These are phyloP conservation scores for Pristionchus maxplancki DNA, from an alignment of 2,888 invertebrate species.

Conservation along the genomic window DNA sequence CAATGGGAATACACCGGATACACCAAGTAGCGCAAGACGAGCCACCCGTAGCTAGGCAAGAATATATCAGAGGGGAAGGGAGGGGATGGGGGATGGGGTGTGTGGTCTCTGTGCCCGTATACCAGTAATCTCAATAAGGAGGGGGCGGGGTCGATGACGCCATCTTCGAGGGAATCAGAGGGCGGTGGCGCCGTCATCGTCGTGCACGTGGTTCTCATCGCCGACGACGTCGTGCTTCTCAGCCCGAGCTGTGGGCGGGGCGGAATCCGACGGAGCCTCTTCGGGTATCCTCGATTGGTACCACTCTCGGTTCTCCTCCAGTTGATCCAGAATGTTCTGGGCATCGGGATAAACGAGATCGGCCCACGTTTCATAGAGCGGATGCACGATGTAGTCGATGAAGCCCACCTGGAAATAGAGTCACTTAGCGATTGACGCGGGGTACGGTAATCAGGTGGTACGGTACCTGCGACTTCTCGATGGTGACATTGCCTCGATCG, in stretches of 20 bases:
- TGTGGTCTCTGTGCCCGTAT: constrained; percentile 21
- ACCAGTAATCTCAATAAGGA: constrained; percentile 28
- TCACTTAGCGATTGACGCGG: background rate
- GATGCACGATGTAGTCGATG: constrained; percentile 99
- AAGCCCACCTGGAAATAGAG: constrained; percentile 87
- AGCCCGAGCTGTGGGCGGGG: background rate
- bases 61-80: background rate
- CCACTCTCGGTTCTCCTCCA: constrained; percentile 91
- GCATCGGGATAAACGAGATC: constrained; percentile 99
- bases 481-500: constrained; percentile 94
- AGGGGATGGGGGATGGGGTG: background rate
- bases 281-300: constrained; percentile 75
- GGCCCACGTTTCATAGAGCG: constrained; percentile 99
- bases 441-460: background rate
- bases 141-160: background rate
- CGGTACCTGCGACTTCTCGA: constrained; percentile 93
- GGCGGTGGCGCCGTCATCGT: constrained; percentile 24
- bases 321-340: constrained; percentile 95
- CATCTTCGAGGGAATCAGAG: background rate
- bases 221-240: background rate
- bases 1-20: constrained; percentile 44
- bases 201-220: constrained; percentile 33
- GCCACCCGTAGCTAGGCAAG: constrained; percentile 48
- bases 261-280: background rate
- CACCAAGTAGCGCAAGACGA: constrained; percentile 31